Evolutionary conservation across 1,140 invertebrate species (phyloP).

Genomic region (Leptopilina clavipes): DNA sequence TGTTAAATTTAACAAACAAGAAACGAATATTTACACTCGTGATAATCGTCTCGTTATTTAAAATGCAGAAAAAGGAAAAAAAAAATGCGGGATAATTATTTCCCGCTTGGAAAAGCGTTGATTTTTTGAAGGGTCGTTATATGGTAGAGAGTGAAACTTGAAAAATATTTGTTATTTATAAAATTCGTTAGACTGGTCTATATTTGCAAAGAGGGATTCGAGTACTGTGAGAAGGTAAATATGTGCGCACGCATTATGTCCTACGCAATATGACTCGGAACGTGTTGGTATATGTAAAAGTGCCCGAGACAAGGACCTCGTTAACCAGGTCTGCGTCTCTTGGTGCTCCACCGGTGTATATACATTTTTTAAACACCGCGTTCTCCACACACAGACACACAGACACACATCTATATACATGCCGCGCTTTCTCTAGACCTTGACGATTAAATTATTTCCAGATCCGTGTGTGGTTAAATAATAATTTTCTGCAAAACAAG

Average conservation of each 20-base stretch:
- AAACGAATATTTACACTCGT: too few species aligned
- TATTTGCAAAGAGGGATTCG: not conserved
- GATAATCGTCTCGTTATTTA: too few species aligned
- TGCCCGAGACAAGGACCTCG: slow-evolving; percentile 16
- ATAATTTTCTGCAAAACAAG: not conserved
- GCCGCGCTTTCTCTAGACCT: slow-evolving; percentile 15
- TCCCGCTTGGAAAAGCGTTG: not conserved
- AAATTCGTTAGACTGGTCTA: not conserved
- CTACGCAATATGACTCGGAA: slow-evolving; percentile 8
- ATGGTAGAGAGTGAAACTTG: not conserved
- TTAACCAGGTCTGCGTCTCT: slow-evolving; percentile 27
- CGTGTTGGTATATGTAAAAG: too few species aligned
- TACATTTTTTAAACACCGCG: slow-evolving; percentile 4
- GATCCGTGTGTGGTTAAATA: slow-evolving; percentile 11
- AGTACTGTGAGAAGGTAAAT: slow-evolving; percentile 25
- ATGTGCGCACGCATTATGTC: slow-evolving; percentile 27
- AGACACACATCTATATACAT: not conserved
- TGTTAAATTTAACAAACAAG: too few species aligned
- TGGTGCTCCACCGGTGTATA: not conserved
- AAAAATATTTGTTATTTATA: not conserved
- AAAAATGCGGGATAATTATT: too few species aligned
- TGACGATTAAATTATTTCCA: slow-evolving; percentile 22
- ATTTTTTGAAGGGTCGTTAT: slow-evolving; percentile 6
- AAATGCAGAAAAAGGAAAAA: too few species aligned
- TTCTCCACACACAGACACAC: not conserved